phyloP scores from a whole-genome alignment of 1,140 invertebrate species.

The Copidosoma floridanum region DNA sequence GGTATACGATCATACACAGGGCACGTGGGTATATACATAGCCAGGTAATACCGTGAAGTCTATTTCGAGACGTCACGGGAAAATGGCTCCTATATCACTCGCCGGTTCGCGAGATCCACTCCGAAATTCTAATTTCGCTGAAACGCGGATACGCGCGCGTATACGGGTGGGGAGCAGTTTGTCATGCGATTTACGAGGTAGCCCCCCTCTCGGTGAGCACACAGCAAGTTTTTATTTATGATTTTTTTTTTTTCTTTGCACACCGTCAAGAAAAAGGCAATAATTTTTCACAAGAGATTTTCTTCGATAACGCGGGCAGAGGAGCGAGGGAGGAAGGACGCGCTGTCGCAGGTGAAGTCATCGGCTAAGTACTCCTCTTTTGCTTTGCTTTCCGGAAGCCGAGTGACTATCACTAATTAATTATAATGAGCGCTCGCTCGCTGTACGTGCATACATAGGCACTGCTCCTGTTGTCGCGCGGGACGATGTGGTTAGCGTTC shows the following conservation, averaged over 20 bases:
- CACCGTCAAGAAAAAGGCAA: too few species aligned
- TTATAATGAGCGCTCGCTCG: conserved; percentile 40
- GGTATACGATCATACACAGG: too few species aligned
- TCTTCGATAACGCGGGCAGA: too few species aligned
- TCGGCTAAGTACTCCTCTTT: conserved; percentile 30
- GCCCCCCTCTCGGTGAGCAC: too few species aligned
- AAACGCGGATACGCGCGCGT: conserved; percentile 35
- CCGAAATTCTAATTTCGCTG: conserved; percentile 44
- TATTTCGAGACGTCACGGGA: conserved; percentile 45
- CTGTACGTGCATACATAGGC: too few species aligned
- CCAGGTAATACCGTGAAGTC: conserved; percentile 43
- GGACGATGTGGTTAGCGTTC: too few species aligned
- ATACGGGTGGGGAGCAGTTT: conserved; percentile 35
- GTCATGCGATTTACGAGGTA: conserved; percentile 14
- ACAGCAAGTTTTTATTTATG: conserved; percentile 19
- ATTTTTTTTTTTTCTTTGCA: not conserved
- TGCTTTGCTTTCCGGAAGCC: conserved; percentile 34
- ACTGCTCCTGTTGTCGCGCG: too few species aligned
- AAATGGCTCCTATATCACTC: conserved; percentile 47
- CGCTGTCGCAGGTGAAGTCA: conserved; percentile 36
- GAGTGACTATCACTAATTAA: conserved; percentile 43
- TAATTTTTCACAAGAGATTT: too few species aligned
- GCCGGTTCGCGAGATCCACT: conserved; percentile 36
- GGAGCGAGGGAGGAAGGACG: too few species aligned
- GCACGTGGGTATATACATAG: not conserved